Conservation (phyloP, 2,113 vertebrate species). For the Lophochroa leadbeateri region DNA sequence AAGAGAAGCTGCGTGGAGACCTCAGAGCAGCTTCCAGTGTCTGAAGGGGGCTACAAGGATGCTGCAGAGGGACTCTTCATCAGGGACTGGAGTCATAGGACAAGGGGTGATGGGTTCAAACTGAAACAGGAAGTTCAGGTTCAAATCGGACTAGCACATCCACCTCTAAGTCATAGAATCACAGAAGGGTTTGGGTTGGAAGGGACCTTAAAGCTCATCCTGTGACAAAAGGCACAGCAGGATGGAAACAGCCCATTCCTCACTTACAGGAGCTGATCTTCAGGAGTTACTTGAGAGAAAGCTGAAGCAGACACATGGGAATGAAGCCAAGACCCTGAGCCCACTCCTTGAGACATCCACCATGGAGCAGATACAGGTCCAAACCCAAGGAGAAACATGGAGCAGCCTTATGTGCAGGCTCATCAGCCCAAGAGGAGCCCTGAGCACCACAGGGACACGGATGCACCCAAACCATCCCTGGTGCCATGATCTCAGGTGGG, state of each 20-base stretch:
- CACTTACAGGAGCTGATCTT: not conserved
- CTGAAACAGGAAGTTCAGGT: too few relatives aligned
- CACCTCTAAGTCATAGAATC: fast-evolving
- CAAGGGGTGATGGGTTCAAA: too few relatives aligned
- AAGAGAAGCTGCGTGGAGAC: not conserved
- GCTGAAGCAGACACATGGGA: not conserved
- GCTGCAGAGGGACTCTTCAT: too few relatives aligned
- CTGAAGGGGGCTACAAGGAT: too few relatives aligned
- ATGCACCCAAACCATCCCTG: not conserved
- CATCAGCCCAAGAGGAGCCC: not conserved
- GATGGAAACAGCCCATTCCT: not conserved
- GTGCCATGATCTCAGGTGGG: not conserved
- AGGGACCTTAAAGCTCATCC: not conserved
- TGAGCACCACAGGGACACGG: fast-evolving
- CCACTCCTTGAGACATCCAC: not conserved
- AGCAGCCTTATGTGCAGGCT: not conserved
- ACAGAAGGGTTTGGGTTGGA: not conserved
- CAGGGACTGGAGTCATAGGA: too few relatives aligned
- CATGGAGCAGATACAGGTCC: not conserved
- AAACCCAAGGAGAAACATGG: not conserved
- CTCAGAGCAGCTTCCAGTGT: not conserved
- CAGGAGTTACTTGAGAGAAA: not conserved
- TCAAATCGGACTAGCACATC: fast-evolving
- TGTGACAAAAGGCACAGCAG: not conserved
- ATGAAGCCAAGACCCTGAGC: not conserved